phyloP scores from a whole-genome alignment of 2,113 vertebrate genomes.

The Procavia capensis region DNA sequence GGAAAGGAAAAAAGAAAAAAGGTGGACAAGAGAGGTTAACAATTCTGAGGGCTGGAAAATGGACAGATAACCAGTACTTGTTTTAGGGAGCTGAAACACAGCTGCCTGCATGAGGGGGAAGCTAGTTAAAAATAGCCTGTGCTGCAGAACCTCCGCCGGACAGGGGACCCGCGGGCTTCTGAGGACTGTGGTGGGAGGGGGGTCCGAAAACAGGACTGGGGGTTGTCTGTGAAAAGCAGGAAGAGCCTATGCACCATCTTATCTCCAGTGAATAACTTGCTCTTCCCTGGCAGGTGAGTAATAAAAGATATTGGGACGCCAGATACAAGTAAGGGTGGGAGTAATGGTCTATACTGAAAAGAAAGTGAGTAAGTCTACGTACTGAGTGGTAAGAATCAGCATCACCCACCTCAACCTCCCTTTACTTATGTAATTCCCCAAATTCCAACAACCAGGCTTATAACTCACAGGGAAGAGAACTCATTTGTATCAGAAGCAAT shows the following conservation, averaged over 20 bases:
- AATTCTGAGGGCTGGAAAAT: neutral
- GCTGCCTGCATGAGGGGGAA: neutral
- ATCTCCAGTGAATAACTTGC: neutral
- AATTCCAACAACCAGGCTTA: neutral
- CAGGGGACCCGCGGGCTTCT: neutral
- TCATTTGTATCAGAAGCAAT: neutral
- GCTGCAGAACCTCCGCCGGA: neutral
- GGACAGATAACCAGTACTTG: neutral
- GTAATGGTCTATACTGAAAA: neutral
- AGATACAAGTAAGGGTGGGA: neutral
- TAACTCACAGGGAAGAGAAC: neutral
- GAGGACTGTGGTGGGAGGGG: neutral
- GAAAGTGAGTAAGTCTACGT: neutral
- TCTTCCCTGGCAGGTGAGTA: neutral
- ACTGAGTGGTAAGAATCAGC: neutral
- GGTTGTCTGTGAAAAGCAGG: too few relatives aligned
- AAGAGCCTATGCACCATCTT: neutral
- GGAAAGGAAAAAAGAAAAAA: neutral
- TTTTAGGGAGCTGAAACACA: neutral
- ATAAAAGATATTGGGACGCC: neutral
- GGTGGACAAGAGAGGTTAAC: neutral
- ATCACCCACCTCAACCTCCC: neutral
- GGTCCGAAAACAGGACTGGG: neutral
- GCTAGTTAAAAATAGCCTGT: neutral
- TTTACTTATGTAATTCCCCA: neutral